phyloP scores from a whole-genome alignment of 2,888 invertebrate genomes.

The Caenorhabditis becei region DNA sequence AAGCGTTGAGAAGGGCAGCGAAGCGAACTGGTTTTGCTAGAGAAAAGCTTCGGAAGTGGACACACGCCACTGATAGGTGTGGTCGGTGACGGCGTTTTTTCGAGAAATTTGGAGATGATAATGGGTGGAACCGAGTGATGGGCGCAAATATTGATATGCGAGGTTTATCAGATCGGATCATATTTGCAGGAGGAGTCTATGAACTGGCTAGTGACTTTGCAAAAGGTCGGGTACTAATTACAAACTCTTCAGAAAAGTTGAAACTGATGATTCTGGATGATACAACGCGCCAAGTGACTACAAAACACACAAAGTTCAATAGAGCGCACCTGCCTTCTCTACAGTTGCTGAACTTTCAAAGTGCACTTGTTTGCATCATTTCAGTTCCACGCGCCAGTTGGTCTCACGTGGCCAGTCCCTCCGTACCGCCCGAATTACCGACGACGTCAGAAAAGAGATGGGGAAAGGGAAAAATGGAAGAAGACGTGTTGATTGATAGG shows the following conservation, averaged over 20 bases:
- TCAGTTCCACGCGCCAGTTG: neutral
- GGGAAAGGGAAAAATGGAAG: neutral
- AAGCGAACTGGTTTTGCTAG: neutral
- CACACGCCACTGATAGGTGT: conserved; percentile 5
- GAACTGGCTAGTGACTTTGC: too few relatives aligned
- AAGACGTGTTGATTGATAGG: conserved; percentile 37
- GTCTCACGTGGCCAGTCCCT: neutral
- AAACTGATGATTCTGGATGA: neutral
- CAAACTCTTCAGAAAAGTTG: too few relatives aligned
- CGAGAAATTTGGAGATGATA: conserved; percentile 9
- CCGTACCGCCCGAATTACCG: conserved; percentile 1
- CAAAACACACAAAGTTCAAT: neutral
- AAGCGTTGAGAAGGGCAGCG: neutral
- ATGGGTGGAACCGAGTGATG: conserved; percentile 20
- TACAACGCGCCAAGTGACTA: neutral
- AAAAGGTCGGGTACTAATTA: too few relatives aligned
- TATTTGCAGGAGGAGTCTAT: too few relatives aligned
- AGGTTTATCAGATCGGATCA: too few relatives aligned
- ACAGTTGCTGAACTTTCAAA: neutral
- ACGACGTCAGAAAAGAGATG: neutral
- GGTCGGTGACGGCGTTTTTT: conserved; percentile 13
- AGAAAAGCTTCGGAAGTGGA: conserved; percentile 6
- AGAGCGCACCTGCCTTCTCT: neutral
- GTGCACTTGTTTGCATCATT: neutral
- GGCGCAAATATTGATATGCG: too few relatives aligned